Conservation (phyloP, 2,797 vertebrate species). For the Arctocebus calabarensis region DNA sequence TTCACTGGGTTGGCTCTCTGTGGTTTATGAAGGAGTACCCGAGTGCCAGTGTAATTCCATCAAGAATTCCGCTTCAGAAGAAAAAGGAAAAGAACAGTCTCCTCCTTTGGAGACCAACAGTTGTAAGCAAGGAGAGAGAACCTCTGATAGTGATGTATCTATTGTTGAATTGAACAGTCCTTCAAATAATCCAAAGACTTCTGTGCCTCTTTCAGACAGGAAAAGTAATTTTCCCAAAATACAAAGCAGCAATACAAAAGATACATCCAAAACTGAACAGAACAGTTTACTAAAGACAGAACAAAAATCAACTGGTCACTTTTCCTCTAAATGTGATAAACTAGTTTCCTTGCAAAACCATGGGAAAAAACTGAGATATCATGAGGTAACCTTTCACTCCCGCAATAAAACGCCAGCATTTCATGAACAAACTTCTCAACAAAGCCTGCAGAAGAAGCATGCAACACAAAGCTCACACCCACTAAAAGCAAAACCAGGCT, state of each 20-base stretch:
- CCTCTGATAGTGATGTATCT: background rate
- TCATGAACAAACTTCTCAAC: slow-evolving; percentile 45
- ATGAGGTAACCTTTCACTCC: slow-evolving; percentile 40
- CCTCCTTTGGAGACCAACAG: slow-evolving; percentile 50
- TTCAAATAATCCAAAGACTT: background rate
- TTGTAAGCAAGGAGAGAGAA: slow-evolving; percentile 41
- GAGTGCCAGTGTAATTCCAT: slow-evolving; percentile 13
- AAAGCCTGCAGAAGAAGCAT: slow-evolving; percentile 9
- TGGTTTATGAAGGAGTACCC: slow-evolving; percentile 57
- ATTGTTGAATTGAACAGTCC: background rate
- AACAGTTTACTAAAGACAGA: background rate
- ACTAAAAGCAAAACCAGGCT: background rate
- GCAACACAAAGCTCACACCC: slow-evolving; percentile 21
- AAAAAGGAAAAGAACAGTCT: background rate
- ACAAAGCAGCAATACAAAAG: background rate
- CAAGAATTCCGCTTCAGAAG: background rate
- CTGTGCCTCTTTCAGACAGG: background rate
- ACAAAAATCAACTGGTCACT: background rate
- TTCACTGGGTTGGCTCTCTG: slow-evolving; percentile 25
- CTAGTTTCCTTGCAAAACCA: slow-evolving; percentile 23
- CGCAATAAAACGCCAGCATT: slow-evolving; percentile 16
- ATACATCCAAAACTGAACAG: background rate
- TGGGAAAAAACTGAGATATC: slow-evolving; percentile 31
- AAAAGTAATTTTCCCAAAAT: slow-evolving; percentile 38
- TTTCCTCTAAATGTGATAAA: slow-evolving; percentile 60